Evolutionary conservation across 2,888 invertebrate species (phyloP).

Genomic region (Lordiphosa andalusiaca): DNA sequence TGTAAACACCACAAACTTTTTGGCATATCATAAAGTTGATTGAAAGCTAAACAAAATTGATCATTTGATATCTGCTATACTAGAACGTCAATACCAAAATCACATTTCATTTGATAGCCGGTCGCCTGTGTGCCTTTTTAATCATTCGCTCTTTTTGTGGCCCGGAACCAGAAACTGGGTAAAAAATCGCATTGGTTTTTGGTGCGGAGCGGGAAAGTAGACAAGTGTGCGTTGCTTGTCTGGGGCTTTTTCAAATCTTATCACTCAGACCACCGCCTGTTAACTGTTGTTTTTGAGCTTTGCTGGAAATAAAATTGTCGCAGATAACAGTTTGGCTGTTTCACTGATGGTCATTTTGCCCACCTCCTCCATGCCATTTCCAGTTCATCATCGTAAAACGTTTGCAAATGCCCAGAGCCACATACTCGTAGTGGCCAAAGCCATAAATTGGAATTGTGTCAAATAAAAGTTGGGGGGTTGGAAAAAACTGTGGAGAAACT

Average conservation of each 20-base stretch:
- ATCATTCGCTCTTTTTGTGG: slow-evolving; percentile 2
- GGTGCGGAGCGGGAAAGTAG: slow-evolving; percentile 23
- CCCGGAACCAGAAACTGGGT: slow-evolving; percentile 11
- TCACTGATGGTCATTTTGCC: slow-evolving; percentile 27
- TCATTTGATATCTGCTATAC: slow-evolving; percentile 4
- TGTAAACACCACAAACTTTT: no score
- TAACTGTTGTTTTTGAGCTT: slow-evolving; percentile 70
- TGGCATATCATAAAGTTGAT: slow-evolving; percentile 1
- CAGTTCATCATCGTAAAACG: slow-evolving; percentile 20
- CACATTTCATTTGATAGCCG: slow-evolving; percentile 7
- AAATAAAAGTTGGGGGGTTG: slow-evolving; percentile 11
- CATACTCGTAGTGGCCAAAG: neutral
- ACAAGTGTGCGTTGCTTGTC: slow-evolving; percentile 58
- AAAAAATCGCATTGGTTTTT: slow-evolving; percentile 1
- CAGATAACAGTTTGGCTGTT: slow-evolving; percentile 54
- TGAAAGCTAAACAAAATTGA: slow-evolving; percentile 4
- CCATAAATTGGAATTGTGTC: slow-evolving; percentile 37
- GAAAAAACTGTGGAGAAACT: slow-evolving; percentile 15
- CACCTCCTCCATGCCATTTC: slow-evolving; percentile 13
- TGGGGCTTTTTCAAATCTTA: slow-evolving; percentile 54
- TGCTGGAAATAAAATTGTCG: slow-evolving; percentile 40
- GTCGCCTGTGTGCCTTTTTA: neutral
- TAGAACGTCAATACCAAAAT: slow-evolving; percentile 1
- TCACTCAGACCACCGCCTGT: slow-evolving; percentile 38
- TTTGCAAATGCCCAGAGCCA: neutral